These are phyloP conservation scores for Neuroscelio doddi DNA, from an alignment of 2,888 invertebrate genomes.

Conservation along the genomic window DNA sequence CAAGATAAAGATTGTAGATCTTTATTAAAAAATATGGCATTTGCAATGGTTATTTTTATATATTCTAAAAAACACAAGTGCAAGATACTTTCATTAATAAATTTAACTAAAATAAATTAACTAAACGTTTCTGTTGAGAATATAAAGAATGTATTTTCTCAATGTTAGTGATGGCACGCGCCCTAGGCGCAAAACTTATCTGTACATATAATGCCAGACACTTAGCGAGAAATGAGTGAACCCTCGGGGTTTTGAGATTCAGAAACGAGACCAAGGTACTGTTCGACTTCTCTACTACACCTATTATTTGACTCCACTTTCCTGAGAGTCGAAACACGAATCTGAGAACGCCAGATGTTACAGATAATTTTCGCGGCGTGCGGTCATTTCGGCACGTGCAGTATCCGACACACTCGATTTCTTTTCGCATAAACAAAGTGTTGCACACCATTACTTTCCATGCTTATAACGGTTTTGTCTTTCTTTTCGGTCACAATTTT, in stretches of 20 bases:
- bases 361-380: constrained; percentile 26
- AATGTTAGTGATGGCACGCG: constrained; percentile 28
- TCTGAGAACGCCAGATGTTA: constrained; percentile 31
- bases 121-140: too few relatives aligned
- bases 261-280: constrained; percentile 28
- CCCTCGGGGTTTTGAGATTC: constrained; percentile 14
- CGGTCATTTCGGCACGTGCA: constrained; percentile 20
- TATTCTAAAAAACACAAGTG: too few relatives aligned
- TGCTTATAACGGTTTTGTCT: constrained; percentile 1
- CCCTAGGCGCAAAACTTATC: constrained; percentile 41
- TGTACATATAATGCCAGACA: constrained; percentile 33
- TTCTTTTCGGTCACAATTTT: too few relatives aligned
- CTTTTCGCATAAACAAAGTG: constrained; percentile 6
- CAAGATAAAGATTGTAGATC: too few relatives aligned
- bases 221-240: constrained; percentile 38
- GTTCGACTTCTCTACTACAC: constrained; percentile 28
- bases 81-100: too few relatives aligned
- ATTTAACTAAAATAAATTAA: too few relatives aligned
- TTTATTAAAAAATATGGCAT: too few relatives aligned
- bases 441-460: constrained; percentile 1
- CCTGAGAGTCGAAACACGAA: constrained; percentile 24
- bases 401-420: constrained; percentile 2
- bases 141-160: too few relatives aligned
- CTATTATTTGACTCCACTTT: constrained; percentile 45
- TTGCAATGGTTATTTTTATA: too few relatives aligned